These are phyloP conservation scores for Gastrophysa polygoni DNA, from an alignment of 2,888 invertebrate genomes.

Conservation along the genomic window DNA sequence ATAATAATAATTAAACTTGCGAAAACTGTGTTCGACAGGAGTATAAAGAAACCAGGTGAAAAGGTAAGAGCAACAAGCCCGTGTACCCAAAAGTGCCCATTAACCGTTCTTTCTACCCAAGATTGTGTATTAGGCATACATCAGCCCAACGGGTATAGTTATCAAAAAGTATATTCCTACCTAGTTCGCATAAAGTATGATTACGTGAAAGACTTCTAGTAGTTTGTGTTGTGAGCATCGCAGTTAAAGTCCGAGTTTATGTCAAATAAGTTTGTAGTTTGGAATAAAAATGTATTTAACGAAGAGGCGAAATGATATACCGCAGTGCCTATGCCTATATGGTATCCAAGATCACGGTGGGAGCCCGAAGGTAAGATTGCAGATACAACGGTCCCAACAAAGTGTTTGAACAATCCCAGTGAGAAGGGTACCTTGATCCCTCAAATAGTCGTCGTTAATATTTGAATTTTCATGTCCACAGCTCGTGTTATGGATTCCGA, in stretches of 20 bases:
- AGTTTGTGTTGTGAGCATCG: conserved; percentile 58
- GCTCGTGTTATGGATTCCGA: conserved; percentile 63
- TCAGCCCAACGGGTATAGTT: conserved; percentile 47
- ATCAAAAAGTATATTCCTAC: conserved; percentile 38
- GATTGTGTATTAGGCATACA: conserved; percentile 54
- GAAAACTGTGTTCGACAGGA: conserved; percentile 23
- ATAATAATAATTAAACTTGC: neutral
- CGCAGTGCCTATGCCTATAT: conserved; percentile 57
- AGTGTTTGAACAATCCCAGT: conserved; percentile 38
- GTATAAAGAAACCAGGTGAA: conserved; percentile 20
- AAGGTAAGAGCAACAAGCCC: conserved; percentile 46
- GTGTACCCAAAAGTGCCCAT: conserved; percentile 52
- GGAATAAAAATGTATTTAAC: conserved; percentile 46
- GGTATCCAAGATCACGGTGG: conserved; percentile 54
- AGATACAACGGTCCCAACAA: conserved; percentile 54
- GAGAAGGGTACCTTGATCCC: conserved; percentile 14
- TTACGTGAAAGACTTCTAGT: conserved; percentile 56
- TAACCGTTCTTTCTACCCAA: conserved; percentile 54
- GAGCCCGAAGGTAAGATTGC: conserved; percentile 58
- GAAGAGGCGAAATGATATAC: conserved; percentile 55
- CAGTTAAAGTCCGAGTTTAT: conserved; percentile 48
- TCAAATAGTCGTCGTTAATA: neutral
- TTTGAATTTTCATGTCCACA: conserved; percentile 38
- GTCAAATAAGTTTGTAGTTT: conserved; percentile 43
- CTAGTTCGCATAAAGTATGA: conserved; percentile 48